Percentiles rank a stretch among this genome's conserved stretches.
These are phyloP conservation scores for Mobula birostris DNA, from an alignment of 2,113 vertebrate species.

Conservation along the genomic window DNA sequence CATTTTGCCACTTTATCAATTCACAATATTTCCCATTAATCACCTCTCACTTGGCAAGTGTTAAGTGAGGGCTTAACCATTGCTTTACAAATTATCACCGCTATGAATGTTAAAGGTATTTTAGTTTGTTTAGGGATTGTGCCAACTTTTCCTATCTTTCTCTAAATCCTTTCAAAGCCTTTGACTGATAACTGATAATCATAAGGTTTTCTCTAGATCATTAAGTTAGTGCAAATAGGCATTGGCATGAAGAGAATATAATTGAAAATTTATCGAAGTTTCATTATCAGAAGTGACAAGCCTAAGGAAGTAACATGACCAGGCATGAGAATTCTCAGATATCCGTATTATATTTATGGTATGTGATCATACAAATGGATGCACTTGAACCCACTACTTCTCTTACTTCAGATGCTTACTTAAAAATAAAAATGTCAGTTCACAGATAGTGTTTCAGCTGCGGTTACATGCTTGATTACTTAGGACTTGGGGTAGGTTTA, in stretches of 20 bases:
- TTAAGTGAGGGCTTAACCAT: too few species aligned
- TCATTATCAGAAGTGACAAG: too few species aligned
- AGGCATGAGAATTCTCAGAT: background rate
- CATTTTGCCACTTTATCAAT: too few species aligned
- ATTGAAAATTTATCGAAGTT: too few species aligned
- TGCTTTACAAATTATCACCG: too few species aligned
- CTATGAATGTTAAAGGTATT: too few species aligned
- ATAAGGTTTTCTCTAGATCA: background rate
- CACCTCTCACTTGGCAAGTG: too few species aligned
- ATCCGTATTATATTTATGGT: background rate
- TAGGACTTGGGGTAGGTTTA: background rate
- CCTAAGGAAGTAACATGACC: background rate
- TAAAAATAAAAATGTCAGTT: constrained; percentile 4
- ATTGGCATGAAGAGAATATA: background rate
- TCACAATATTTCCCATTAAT: too few species aligned
- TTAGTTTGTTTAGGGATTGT: too few species aligned
- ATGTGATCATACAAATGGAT: background rate
- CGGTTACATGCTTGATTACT: background rate
- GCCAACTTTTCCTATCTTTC: too few species aligned
- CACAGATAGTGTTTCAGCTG: background rate
- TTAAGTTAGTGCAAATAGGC: background rate
- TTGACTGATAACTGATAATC: background rate
- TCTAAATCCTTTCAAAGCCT: too few species aligned
- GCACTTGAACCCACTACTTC: background rate
- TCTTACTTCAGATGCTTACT: background rate